Evolutionary conservation across 2,888 invertebrate genomes (phyloP), one percentile per base, ranked within the genome.

Genomic region (Agapostemon virescens): DNA sequence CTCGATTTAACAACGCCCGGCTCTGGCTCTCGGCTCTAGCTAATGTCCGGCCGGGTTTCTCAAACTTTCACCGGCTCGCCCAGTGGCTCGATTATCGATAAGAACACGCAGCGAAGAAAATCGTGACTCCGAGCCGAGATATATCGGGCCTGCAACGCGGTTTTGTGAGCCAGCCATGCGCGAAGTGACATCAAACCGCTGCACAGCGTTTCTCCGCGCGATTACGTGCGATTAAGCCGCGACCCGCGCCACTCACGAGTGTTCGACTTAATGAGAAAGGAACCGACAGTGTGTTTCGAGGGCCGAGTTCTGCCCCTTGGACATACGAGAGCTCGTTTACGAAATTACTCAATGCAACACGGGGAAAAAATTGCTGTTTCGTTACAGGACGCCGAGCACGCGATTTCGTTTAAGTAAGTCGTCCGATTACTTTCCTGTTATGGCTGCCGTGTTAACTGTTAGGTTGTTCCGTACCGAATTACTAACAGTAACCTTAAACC

Each of bases 41-140:
- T 81, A 78, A 86, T 69, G 86, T 87, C 83, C 87, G 83, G 79
- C 70, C 52, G 79, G 82, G 90, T 90, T 90, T 90, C 90, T 89
- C 90, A 89, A 90, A 90, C 90, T 90, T 90, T 90, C 90, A 90
- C 90, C 88, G 87, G 87, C 90, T 90, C 90, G 88, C 87, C 90
- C 88, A 79, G 69, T 81, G 71, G 81, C 79, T 74, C 80, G 84
- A 76, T 79, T 77, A 82, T 85, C 87, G 88, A 86, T 88, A 88
- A 89, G 85, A 84, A 81, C 83, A 85, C 86, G 86, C 82, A 85
- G 84, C 78, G 72, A 83, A 77, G 84, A 80, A 86, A 88, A 88
- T 86, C 84, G 83, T 85, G 83, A 86, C 84, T 83, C 42, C 72
- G 45, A n/a, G 76, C 3, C 26, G 74, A 64, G 82, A 84, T 86